Evolutionary conservation across 1,140 invertebrate genomes (phyloP).

Genomic region (Drosophila lacertosa): DNA sequence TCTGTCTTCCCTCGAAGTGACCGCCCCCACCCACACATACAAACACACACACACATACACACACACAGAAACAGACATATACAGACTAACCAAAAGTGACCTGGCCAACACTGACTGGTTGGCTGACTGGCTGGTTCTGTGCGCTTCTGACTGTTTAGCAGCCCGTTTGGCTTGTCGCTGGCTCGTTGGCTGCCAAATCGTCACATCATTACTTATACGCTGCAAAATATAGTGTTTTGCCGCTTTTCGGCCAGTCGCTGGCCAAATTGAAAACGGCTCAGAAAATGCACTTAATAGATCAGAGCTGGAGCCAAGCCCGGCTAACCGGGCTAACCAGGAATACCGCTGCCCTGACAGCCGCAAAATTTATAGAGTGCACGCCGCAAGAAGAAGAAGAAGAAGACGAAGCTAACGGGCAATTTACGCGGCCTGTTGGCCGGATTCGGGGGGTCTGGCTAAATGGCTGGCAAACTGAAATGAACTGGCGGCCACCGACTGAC

Average conservation of each 20-base stretch:
- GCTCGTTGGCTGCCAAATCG: constrained; percentile 70
- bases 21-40: constrained; percentile 22
- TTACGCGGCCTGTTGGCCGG: constrained; percentile 38
- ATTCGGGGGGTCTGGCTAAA: constrained; percentile 6
- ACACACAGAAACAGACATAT: constrained; percentile 19
- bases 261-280: constrained; percentile 73
- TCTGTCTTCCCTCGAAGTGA: constrained; percentile 9
- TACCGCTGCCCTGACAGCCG: constrained; percentile 44
- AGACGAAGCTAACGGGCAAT: constrained; percentile 69
- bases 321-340: constrained; percentile 26
- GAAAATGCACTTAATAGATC: constrained; percentile 65
- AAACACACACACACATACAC: constrained; percentile 8
- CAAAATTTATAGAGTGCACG: constrained; percentile 68
- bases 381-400: too few relatives aligned
- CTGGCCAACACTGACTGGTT: too few relatives aligned
- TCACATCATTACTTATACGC: constrained; percentile 80
- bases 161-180: constrained; percentile 42
- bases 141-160: constrained; percentile 19
- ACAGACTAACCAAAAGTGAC: too few relatives aligned
- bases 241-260: constrained; percentile 17
- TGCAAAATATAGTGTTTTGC: constrained; percentile 74
- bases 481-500: neutral
- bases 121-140: too few relatives aligned
- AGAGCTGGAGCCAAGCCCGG: neutral
- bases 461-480: constrained; percentile 1